Percentiles rank a stretch among this genome's conserved stretches.
phyloP scores from a whole-genome alignment of 2,888 invertebrate genomes.

The Trissolcus japonicus region DNA sequence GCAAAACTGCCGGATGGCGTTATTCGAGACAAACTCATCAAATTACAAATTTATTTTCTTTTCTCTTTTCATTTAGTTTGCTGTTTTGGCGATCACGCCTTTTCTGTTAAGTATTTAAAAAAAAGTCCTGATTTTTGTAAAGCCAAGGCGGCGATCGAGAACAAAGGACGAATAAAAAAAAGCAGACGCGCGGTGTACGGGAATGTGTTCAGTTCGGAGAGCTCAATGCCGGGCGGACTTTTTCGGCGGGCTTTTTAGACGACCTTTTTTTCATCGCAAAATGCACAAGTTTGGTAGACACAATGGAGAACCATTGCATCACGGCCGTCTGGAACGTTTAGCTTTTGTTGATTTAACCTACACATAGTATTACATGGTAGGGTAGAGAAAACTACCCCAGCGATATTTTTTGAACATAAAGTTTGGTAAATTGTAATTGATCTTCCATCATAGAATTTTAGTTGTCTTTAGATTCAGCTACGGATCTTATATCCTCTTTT shows the following conservation, averaged over 20 bases:
- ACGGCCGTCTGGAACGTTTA: slow-evolving; percentile 2
- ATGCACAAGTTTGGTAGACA: too few species aligned
- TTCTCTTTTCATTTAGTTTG: background rate
- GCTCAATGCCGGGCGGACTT: slow-evolving; percentile 51
- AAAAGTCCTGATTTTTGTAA: background rate
- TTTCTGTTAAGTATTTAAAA: background rate
- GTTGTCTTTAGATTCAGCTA: too few species aligned
- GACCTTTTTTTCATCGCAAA: slow-evolving; percentile 12
- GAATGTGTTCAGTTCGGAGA: slow-evolving; percentile 31
- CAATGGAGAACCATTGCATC: slow-evolving; percentile 6
- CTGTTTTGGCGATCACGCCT: background rate
- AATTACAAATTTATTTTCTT: background rate
- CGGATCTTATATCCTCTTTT: too few species aligned
- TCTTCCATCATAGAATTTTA: too few species aligned
- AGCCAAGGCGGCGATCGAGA: slow-evolving; percentile 2
- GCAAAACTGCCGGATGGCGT: background rate
- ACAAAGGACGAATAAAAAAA: slow-evolving; percentile 26
- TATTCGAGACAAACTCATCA: background rate
- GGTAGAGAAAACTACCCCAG: too few species aligned
- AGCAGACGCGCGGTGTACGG: background rate
- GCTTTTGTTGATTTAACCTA: background rate
- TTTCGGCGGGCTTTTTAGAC: slow-evolving; percentile 26
- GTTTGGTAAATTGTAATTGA: too few species aligned
- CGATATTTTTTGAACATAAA: too few species aligned
- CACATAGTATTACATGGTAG: too few species aligned